Percentiles rank a stretch among this genome's conserved stretches.
phyloP scores from a whole-genome alignment of 2,888 invertebrate species.

The Cyclophora albipunctata region DNA sequence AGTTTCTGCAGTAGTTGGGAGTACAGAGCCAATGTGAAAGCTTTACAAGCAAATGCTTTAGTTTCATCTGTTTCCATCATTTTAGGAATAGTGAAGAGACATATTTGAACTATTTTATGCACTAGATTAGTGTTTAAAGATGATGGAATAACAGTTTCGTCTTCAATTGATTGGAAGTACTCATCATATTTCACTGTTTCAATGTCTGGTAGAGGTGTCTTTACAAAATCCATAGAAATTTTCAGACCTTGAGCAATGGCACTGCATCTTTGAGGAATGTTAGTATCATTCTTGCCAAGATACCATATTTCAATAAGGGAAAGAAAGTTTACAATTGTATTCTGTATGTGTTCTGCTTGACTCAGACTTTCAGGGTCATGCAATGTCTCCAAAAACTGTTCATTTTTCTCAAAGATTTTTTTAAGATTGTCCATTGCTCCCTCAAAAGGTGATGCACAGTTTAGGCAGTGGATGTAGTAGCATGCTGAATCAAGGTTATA shows the following conservation, averaged over 20 bases:
- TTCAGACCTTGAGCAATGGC: constrained; percentile 83
- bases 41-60: constrained; percentile 88
- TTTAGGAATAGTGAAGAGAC: constrained; percentile 86
- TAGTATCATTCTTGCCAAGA: constrained; percentile 76
- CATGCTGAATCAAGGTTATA: constrained; percentile 91
- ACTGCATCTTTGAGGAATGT: constrained; percentile 80
- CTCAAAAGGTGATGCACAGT: constrained; percentile 87
- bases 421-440: constrained; percentile 91
- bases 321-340: constrained; percentile 66
- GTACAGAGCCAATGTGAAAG: constrained; percentile 88
- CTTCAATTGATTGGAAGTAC: constrained; percentile 62
- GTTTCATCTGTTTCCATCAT: constrained; percentile 82
- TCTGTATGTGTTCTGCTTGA: constrained; percentile 67
- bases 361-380: constrained; percentile 62
- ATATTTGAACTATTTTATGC: constrained; percentile 88
- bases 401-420: constrained; percentile 82
- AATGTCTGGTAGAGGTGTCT: constrained; percentile 65
- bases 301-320: constrained; percentile 79
- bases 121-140: constrained; percentile 80
- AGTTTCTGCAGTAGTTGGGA: constrained; percentile 80
- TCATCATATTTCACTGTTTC: constrained; percentile 67
- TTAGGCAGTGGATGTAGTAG: constrained; percentile 90
- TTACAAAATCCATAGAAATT: constrained; percentile 78
- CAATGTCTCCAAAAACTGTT: constrained; percentile 73
- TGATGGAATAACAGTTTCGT: constrained; percentile 70